Evolutionary conservation across 2,888 invertebrate species (phyloP), one percentile per base, ranked within the genome.

Genomic region (Lypha dubia): DNA sequence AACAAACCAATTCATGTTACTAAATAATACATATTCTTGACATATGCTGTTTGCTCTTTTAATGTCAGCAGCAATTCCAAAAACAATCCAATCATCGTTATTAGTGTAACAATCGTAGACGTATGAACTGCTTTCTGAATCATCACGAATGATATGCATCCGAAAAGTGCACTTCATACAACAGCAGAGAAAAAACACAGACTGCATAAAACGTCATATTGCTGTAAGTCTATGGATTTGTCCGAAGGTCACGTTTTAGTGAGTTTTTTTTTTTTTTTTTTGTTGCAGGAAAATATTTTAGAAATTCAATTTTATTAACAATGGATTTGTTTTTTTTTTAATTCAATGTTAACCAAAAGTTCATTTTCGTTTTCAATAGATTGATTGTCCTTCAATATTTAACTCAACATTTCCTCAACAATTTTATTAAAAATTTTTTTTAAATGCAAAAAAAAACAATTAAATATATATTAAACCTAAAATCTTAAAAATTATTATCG

Each of bases 211-310:
- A 84, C 86, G 79, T 81, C 56, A 44, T 22, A 74, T 75, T 79
- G 68, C 38, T 65, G 80, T 86, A 87, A 87, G 86, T 82, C 84
- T 60, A 62, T 35, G 80, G 87, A 87, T 87, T 87, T 86, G 79
- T 74, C n/a, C 32, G 67, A 82, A 83, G 81, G 87, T 87, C 87
- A 87, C 87, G 87, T 87, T 84, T 76, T 56, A 56, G 11, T 38
- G 9, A 28, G 13, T 38, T 49, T 80, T 68, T 58, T 56, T 17
- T 44, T n/a, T 46, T 20, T 46, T 9, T 46, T 8, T 46, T 1
- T 24, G 24, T 11, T 22, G 15, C 15, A 9, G 24, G 22, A 53
- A 24, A 15, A 53, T 24, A 51, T 8, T 9, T 3, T 3, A 49
- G 2, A 20, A 20, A 49, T 3, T 3, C 3, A 20, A 9, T 15